phyloP scores from a whole-genome alignment of 2,888 invertebrate genomes.

The Chloromyia formosa region DNA sequence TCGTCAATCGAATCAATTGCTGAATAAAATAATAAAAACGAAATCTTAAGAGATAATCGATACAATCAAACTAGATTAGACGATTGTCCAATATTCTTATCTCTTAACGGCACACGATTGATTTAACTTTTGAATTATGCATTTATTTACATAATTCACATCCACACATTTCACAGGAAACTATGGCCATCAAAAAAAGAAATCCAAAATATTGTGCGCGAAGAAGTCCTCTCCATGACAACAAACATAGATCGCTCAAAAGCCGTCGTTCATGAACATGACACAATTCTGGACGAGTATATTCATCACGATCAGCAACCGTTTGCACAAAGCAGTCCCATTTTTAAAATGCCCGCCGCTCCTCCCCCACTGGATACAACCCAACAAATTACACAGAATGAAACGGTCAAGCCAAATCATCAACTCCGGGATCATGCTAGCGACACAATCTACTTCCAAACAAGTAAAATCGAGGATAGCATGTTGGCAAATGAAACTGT shows the following conservation, averaged over 20 bases:
- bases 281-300: background rate
- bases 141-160: no score
- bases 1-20: no score
- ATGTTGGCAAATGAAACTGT: slow-evolving; percentile 42
- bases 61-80: no score
- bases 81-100: no score
- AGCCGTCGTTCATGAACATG: background rate
- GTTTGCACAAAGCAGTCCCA: slow-evolving; percentile 34
- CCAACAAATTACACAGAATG: background rate
- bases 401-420: background rate
- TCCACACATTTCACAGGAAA: no score
- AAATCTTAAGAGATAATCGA: no score
- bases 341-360: slow-evolving; percentile 53
- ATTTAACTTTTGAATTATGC: no score
- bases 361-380: slow-evolving; percentile 40
- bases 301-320: background rate
- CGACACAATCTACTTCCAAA: slow-evolving; percentile 22
- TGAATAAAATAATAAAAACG: no score
- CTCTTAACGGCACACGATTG: no score
- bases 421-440: background rate
- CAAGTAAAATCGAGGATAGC: background rate
- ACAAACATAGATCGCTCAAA: background rate
- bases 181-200: slow-evolving; percentile 32
- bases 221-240: slow-evolving; percentile 48
- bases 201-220: slow-evolving; percentile 50